A percentile compares a stretch with the other conserved stretches of the same genome.
These are phyloP conservation scores for Philypnodon macrostomus DNA, from an alignment of 2,797 vertebrate species.

Conservation along the genomic window DNA sequence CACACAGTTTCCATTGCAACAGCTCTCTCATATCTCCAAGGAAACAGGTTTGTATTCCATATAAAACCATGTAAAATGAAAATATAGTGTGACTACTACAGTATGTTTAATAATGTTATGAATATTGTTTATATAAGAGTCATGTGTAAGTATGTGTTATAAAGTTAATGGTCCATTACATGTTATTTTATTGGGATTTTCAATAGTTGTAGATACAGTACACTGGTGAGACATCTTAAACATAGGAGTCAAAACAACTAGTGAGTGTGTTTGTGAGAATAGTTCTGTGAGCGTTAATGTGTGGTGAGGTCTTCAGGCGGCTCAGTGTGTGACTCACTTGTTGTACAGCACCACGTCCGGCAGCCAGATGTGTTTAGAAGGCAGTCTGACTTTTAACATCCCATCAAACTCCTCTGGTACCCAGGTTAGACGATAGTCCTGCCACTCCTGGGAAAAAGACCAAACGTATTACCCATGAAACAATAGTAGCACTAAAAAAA, in stretches of 20 bases:
- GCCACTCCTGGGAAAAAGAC: slow-evolving; percentile 86
- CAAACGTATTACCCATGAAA: slow-evolving; percentile 38
- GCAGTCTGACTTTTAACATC: slow-evolving; percentile 95
- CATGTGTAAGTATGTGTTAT: slow-evolving; percentile 28
- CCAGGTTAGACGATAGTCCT: slow-evolving; percentile 95
- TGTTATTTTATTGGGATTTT: slow-evolving; percentile 16
- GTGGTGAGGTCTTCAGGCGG: background rate
- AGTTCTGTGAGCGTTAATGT: slow-evolving; percentile 3
- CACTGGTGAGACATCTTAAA: too few relatives aligned
- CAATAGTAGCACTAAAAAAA: slow-evolving; percentile 17
- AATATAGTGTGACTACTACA: background rate
- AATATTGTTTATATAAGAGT: background rate
- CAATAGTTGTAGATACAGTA: slow-evolving; percentile 8
- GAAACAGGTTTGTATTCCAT: slow-evolving; percentile 2
- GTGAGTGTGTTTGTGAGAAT: background rate
- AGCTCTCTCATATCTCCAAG: slow-evolving; percentile 20
- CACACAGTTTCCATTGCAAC: slow-evolving; percentile 55
- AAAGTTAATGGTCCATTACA: slow-evolving; percentile 17
- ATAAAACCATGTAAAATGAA: too few relatives aligned
- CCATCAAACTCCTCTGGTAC: slow-evolving; percentile 93
- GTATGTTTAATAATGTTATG: background rate
- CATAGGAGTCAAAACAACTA: too few relatives aligned
- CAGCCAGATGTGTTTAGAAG: slow-evolving; percentile 98
- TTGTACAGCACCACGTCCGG: slow-evolving; percentile 98
- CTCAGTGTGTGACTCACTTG: slow-evolving; percentile 82